Evolutionary conservation across 2,797 vertebrate species (phyloP), one percentile per base, ranked within the genome.

Genomic region (Microctenopoma steveboyesi): DNA sequence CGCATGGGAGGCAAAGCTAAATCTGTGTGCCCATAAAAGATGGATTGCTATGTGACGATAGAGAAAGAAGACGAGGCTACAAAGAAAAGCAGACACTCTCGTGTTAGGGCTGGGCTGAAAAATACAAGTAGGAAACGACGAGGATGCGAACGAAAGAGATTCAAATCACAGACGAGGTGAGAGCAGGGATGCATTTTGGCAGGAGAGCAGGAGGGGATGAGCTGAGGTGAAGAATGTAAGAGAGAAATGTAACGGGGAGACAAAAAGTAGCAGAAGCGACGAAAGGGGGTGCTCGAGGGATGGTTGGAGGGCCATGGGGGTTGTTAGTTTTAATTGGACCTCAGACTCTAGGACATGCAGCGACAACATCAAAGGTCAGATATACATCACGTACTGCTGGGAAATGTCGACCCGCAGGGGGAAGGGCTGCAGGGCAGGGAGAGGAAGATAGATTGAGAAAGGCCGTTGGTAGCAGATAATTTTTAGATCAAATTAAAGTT

Each of bases 341-440:
- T 89, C 69, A 39, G 87, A 90, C 91, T 91, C 63, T 37, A 51
- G 89, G 89, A 92, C 86, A 87, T 45, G 75, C 76, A 76, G 89
- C 76, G 84, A 93, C 91, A 92, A 91, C 93, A 94, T 94, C 91
- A 95, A 94, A 95, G 94, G 94, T 94, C 91, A 95, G 91, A 94
- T 94, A 94, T 94, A 94, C 91, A 94, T 95, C 93, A 94, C 91
- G 87, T 63, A 64, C 76, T 82, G 85, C 83, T 86, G 83, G 86
- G 89, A 93, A 93, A 92, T 92, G 92, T 90, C 84, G 82, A 85
- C 79, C 80, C 79, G 78, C 52, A 76, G 72, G 65, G 64, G 75
- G 74, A 76, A 64, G 75, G 73, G 69, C 82, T 28, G 59, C 74
- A 15, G 85, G 76, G 66, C 61, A 77, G 45, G 57, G 67, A 58